phyloP scores from a whole-genome alignment of 2,113 vertebrate genomes.

The Pomatorhinus ruficollis region DNA sequence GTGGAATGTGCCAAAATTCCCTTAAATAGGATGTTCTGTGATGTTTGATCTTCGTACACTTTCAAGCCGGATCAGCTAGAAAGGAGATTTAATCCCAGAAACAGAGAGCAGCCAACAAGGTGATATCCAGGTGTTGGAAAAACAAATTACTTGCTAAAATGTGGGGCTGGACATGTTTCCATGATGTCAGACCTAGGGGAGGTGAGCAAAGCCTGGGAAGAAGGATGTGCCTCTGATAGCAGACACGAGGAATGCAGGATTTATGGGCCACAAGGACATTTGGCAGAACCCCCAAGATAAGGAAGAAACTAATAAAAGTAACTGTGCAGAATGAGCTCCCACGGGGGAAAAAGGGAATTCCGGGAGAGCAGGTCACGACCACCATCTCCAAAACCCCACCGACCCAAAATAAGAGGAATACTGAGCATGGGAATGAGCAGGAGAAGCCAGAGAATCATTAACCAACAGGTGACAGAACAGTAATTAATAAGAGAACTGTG shows the following conservation, averaged over 20 bases:
- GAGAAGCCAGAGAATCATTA: neutral
- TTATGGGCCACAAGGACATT: neutral
- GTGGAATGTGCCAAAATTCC: neutral
- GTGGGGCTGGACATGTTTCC: neutral
- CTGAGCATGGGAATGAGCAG: neutral
- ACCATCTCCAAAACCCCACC: neutral
- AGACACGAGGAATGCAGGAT: neutral
- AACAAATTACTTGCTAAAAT: neutral
- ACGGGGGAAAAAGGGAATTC: neutral
- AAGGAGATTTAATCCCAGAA: neutral
- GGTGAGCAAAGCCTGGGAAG: neutral
- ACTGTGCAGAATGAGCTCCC: neutral
- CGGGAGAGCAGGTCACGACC: neutral
- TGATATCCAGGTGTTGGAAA: neutral
- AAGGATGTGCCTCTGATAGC: neutral
- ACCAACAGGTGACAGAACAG: neutral
- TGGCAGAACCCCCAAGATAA: neutral
- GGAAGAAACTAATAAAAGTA: neutral
- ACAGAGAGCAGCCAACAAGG: neutral
- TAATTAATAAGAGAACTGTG: neutral
- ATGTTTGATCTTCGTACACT: no score
- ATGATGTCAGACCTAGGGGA: neutral
- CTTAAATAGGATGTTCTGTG: no score
- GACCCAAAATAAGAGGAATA: neutral
- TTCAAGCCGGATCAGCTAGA: neutral